A percentile compares a stretch with the other conserved stretches of the same genome.
These are phyloP conservation scores for Cynocephalus volans DNA, from an alignment of 2,113 vertebrate species.

Conservation along the genomic window DNA sequence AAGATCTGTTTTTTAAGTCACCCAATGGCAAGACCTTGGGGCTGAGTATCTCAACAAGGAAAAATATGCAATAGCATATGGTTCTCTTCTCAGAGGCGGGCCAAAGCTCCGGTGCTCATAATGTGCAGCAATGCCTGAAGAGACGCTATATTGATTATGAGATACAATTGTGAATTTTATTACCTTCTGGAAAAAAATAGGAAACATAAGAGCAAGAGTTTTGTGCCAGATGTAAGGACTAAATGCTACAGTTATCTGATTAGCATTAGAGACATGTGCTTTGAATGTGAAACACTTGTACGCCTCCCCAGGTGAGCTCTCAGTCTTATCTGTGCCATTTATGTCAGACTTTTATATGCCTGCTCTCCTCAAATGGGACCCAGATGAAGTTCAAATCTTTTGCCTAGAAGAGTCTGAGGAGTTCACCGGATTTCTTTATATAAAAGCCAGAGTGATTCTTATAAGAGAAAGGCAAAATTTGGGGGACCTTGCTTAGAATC, in stretches of 20 bases:
- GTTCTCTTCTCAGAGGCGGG: conserved; percentile 70
- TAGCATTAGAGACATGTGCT: conserved; percentile 87
- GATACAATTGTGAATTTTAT: conserved; percentile 89
- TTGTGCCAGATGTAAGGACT: conserved; percentile 88
- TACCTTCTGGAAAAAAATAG: conserved; percentile 87
- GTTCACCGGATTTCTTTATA: conserved; percentile 7
- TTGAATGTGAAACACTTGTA: conserved; percentile 85
- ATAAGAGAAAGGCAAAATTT: background rate
- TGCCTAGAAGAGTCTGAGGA: conserved; percentile 74
- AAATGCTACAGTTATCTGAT: conserved; percentile 86
- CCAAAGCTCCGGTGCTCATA: conserved; percentile 49
- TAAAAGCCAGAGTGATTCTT: conserved; percentile 58
- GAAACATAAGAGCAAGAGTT: conserved; percentile 88
- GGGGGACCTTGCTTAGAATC: background rate
- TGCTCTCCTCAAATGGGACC: conserved; percentile 79
- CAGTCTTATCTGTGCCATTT: conserved; percentile 84
- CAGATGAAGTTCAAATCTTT: conserved; percentile 75
- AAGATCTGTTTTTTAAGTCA: conserved; percentile 77
- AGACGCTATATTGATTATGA: conserved; percentile 87
- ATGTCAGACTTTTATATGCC: conserved; percentile 72
- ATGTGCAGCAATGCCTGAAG: conserved; percentile 85
- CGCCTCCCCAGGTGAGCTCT: conserved; percentile 88
- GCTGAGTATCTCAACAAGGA: conserved; percentile 75
- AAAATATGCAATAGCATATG: conserved; percentile 74
- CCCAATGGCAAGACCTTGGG: conserved; percentile 71